Conservation (phyloP, 2,888 invertebrate species). For the Luperina testacea region DNA sequence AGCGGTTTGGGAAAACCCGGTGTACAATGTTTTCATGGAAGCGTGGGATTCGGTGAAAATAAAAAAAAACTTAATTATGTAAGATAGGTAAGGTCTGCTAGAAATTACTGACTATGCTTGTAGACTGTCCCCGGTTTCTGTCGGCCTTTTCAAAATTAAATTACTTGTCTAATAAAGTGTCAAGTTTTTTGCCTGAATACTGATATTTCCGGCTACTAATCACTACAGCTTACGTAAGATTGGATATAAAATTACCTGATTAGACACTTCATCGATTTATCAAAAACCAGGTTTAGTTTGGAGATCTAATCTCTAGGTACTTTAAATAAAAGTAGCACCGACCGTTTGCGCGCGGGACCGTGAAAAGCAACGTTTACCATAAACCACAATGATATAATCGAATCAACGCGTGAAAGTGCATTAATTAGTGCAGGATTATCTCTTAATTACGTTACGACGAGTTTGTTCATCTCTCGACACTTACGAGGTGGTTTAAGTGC, state of each 20-base stretch:
- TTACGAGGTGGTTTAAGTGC: background rate
- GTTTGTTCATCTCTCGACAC: conserved; percentile 2
- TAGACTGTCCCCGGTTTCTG: background rate
- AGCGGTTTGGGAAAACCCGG: background rate
- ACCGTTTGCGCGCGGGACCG: conserved; percentile 10
- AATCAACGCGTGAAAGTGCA: conserved; percentile 39
- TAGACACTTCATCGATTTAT: too few species aligned
- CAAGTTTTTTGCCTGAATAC: background rate
- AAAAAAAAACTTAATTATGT: background rate
- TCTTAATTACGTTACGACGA: conserved; percentile 10
- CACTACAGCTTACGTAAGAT: background rate
- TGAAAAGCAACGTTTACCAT: conserved; percentile 47
- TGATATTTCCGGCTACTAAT: background rate
- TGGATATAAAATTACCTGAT: background rate
- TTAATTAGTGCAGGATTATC: conserved; percentile 28
- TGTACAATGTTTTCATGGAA: too few species aligned
- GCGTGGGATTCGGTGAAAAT: background rate
- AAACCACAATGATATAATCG: conserved; percentile 43
- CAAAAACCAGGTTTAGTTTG: background rate
- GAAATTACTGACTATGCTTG: background rate
- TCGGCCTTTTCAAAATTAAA: background rate
- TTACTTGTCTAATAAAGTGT: background rate
- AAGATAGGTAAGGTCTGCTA: background rate
- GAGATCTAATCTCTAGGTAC: background rate
- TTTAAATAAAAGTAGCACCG: background rate